Evolutionary conservation across 2,888 invertebrate genomes (phyloP), one percentile per base, ranked within the genome.

Genomic region (Cantharis flavilabris): DNA sequence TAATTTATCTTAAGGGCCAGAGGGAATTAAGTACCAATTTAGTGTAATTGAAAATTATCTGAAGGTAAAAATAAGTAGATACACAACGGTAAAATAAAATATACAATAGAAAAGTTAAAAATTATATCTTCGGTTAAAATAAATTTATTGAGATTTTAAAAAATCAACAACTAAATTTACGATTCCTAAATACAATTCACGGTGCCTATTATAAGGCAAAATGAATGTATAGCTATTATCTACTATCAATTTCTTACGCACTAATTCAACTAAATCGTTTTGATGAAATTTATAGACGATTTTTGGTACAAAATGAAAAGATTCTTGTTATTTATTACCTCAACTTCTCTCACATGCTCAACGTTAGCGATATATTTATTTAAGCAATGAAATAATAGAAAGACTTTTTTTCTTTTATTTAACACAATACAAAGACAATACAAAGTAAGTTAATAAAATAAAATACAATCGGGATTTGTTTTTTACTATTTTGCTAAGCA

Each of bases 191-290:
- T 75, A 74, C 75, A 77, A 76, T 80, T 79, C 70, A 77, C 78
- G 80, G 76, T 73, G 71, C 71, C 20, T 71, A 79, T 23, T 67
- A 64, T 64, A 70, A 70, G 65, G 62, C 78, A 72, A 77, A 69
- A 74, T 69, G 76, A 75, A 81, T 80, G 79, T 81, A 80, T 78
- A 71, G 73, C 81, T 73, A 79, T 78, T 81, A 81, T 81, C 80
- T 74, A 72, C 80, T 79, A 80, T 80, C 81, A 80, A 81, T 81
- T 81, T 78, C 76, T 76, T 80, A 74, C 76, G 76, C 80, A 76
- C 79, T 79, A 80, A 79, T 80, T 79, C 78, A 80, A 76, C 73
- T 30, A 69, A 79, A 80, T 76, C 77, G 73, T 78, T 76, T 78
- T 72, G 72, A 73, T 73, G 70, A 77, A 80, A 81, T 81, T 81